These are phyloP conservation scores for Sporophila hypoxantha DNA, from an alignment of 2,113 vertebrate species.

Conservation along the genomic window DNA sequence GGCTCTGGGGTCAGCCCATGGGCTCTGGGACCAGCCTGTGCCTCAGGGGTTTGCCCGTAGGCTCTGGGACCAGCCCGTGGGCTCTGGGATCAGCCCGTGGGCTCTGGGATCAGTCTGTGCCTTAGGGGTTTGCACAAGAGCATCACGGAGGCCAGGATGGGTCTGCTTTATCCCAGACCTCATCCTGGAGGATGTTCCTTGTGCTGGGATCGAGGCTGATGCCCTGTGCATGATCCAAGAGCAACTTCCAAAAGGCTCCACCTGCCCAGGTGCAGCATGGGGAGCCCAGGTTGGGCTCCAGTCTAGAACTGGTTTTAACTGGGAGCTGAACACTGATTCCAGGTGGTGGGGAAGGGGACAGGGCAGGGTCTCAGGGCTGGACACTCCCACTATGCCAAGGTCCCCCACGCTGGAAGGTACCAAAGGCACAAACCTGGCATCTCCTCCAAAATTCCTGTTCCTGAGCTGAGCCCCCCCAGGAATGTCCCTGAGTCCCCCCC, in stretches of 20 bases:
- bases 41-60: too few species aligned
- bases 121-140: not conserved
- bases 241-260: not conserved
- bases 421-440: accelerated
- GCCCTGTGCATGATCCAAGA: not conserved
- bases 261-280: not conserved
- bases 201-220: not conserved
- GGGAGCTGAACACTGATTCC: not conserved
- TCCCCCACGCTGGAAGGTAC: not conserved
- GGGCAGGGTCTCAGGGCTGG: not conserved
- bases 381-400: not conserved
- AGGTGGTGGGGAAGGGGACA: not conserved
- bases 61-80: not conserved
- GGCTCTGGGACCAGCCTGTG: not conserved
- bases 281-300: not conserved
- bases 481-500: too few species aligned
- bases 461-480: not conserved
- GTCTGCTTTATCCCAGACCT: not conserved
- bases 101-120: not conserved
- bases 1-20: too few species aligned
- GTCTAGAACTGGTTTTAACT: not conserved
- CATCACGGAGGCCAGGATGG: not conserved
- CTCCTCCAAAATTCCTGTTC: accelerated
- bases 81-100: too few species aligned
- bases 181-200: not conserved